phyloP scores from a whole-genome alignment of 2,113 vertebrate species.

The Pseudorhombus dupliciocellatus region DNA sequence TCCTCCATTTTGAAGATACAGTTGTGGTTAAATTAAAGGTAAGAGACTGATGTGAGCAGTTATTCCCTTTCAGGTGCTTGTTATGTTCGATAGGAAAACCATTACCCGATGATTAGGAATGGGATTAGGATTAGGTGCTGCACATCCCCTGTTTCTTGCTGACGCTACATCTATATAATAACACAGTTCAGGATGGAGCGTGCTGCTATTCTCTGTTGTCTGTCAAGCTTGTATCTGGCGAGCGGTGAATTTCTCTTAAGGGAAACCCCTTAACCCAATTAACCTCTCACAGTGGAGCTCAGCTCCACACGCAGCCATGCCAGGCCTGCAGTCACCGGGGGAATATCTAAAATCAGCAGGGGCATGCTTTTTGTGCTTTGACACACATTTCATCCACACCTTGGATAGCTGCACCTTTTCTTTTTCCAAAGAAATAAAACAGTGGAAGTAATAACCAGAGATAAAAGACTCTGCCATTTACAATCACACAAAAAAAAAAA shows the following conservation, averaged over 20 bases:
- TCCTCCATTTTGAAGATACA: not conserved
- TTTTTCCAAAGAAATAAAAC: slow-evolving; percentile 21
- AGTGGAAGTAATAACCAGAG: slow-evolving; percentile 6
- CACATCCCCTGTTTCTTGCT: slow-evolving; percentile 2
- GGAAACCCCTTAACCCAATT: slow-evolving; percentile 45
- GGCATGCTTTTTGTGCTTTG: not conserved
- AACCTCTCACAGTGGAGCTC: slow-evolving; percentile 42
- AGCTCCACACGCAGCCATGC: not conserved
- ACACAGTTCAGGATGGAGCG: not conserved
- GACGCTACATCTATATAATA: not conserved
- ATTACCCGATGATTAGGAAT: not conserved
- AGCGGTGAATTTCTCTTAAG: slow-evolving; percentile 18
- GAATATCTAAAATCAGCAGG: not conserved
- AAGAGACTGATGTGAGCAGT: not conserved
- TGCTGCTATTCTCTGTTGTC: slow-evolving; percentile 13
- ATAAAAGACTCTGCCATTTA: slow-evolving; percentile 37
- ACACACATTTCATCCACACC: slow-evolving; percentile 12
- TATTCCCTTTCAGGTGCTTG: not conserved
- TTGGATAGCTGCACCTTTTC: not conserved
- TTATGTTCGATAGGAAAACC: not conserved
- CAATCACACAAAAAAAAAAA: slow-evolving; percentile 8
- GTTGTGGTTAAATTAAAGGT: not conserved
- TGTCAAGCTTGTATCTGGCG: slow-evolving; percentile 24
- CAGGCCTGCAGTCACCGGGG: not conserved
- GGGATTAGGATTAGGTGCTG: slow-evolving; percentile 4